phyloP scores from a whole-genome alignment of 2,888 invertebrate species.

The Petrophora chlorosata region DNA sequence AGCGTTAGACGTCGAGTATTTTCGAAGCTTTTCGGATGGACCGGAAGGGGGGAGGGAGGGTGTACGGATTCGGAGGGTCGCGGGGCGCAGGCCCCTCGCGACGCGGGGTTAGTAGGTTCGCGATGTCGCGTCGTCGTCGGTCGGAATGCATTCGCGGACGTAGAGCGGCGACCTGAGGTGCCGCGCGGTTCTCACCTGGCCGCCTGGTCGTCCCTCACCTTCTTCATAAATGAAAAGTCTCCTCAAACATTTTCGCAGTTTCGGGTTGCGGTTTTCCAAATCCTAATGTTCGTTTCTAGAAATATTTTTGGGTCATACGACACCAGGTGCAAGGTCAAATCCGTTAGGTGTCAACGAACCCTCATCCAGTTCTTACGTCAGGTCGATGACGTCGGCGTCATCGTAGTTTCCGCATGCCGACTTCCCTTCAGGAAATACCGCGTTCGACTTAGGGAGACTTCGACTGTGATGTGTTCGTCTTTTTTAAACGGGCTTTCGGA shows the following conservation, averaged over 20 bases:
- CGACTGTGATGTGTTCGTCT: constrained; percentile 43
- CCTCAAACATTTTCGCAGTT: constrained; percentile 36
- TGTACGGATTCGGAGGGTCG: constrained; percentile 76
- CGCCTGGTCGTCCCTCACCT: constrained; percentile 67
- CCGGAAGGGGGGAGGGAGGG: constrained; percentile 72
- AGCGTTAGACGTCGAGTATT: constrained; percentile 75
- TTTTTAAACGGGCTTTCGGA: constrained; percentile 38
- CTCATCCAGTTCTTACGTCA: constrained; percentile 72
- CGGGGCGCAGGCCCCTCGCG: constrained; percentile 80
- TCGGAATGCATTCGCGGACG: constrained; percentile 83
- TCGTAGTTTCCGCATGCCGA: constrained; percentile 45
- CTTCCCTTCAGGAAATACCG: constrained; percentile 26
- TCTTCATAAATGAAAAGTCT: constrained; percentile 52
- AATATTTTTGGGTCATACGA: constrained; percentile 69
- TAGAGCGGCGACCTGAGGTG: constrained; percentile 81
- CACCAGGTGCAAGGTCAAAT: constrained; percentile 76
- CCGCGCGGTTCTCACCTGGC: constrained; percentile 75
- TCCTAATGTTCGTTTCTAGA: constrained; percentile 12
- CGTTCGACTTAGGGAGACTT: constrained; percentile 32
- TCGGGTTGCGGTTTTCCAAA: constrained; percentile 37
- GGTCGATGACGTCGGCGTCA: constrained; percentile 78
- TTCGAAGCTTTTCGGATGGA: constrained; percentile 79
- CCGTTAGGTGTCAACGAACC: constrained; percentile 79
- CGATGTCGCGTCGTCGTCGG: constrained; percentile 81
- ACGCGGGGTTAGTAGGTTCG: constrained; percentile 83